A percentile compares a stretch with the other conserved stretches of the same genome.
Evolutionary conservation across 2,113 vertebrate genomes (phyloP).

Genomic region (Gopherus evgoodei): DNA sequence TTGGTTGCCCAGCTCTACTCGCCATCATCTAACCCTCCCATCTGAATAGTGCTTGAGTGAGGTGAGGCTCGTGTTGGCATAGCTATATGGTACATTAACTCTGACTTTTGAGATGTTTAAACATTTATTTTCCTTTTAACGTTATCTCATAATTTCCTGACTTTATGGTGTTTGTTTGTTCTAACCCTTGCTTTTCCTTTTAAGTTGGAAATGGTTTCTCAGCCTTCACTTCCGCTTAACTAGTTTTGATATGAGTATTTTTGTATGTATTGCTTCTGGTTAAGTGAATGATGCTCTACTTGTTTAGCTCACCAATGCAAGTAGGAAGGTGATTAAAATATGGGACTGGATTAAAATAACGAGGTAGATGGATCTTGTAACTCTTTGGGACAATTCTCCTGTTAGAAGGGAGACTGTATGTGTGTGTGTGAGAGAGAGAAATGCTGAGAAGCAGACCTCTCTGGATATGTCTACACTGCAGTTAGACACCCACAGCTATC

Average conservation of each 20-base stretch:
- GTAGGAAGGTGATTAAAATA: neutral
- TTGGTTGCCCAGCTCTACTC: neutral
- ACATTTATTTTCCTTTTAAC: neutral
- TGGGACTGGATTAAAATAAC: neutral
- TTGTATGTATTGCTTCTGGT: rapidly evolving
- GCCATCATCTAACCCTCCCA: neutral
- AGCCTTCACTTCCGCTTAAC: neutral
- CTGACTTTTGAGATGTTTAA: rapidly evolving
- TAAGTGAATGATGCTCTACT: neutral
- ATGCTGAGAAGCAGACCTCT: neutral
- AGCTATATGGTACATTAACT: neutral
- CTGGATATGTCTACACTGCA: neutral
- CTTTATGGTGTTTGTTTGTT: neutral
- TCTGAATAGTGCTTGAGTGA: neutral
- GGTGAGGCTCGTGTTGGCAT: neutral
- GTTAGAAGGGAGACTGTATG: neutral
- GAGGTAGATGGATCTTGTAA: neutral
- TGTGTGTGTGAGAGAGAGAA: neutral
- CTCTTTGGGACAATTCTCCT: neutral
- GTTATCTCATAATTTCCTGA: neutral
- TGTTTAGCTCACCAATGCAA: neutral
- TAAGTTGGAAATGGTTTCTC: neutral
- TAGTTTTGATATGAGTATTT: neutral
- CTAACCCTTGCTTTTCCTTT: neutral
- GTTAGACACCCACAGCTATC: neutral